Conservation (phyloP, 92 coral and sea anemone species). For the Zoanthus solanderi region DNA sequence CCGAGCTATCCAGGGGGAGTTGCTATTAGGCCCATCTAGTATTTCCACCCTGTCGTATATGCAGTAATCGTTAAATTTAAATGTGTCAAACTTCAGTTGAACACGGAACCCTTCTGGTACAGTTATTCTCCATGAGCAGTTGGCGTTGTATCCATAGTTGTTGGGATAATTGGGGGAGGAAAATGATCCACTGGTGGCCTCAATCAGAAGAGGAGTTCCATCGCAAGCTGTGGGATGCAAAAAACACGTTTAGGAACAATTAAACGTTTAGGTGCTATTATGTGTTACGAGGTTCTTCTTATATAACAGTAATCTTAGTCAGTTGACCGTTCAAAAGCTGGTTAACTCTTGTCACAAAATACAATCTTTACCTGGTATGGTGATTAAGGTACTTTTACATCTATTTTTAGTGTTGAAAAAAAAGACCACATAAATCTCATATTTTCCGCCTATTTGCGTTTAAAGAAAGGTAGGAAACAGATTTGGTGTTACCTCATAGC, state of each 20-base stretch:
- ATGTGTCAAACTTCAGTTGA: not conserved
- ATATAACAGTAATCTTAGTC: too few relatives aligned
- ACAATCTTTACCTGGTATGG: too few relatives aligned
- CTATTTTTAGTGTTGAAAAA: too few relatives aligned
- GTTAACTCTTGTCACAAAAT: too few relatives aligned
- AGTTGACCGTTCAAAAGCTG: too few relatives aligned
- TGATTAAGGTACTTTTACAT: too few relatives aligned
- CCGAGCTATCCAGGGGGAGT: not conserved
- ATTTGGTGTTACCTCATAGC: too few relatives aligned
- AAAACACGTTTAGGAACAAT: not conserved
- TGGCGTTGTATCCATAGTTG: not conserved
- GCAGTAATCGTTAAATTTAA: not conserved
- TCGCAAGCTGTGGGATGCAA: not conserved
- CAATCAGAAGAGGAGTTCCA: not conserved
- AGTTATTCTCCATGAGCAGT: not conserved
- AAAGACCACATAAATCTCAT: too few relatives aligned
- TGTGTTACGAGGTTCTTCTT: too few relatives aligned
- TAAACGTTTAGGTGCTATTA: too few relatives aligned
- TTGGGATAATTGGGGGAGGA: not conserved
- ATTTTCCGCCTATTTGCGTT: too few relatives aligned
- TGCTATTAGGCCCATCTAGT: not conserved
- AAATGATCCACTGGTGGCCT: not conserved
- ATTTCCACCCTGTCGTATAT: not conserved
- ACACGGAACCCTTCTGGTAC: conserved; percentile 10
- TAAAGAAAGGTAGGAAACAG: too few relatives aligned